Conservation (phyloP, 1,140 invertebrate species). For the Bactericera cockerelli region DNA sequence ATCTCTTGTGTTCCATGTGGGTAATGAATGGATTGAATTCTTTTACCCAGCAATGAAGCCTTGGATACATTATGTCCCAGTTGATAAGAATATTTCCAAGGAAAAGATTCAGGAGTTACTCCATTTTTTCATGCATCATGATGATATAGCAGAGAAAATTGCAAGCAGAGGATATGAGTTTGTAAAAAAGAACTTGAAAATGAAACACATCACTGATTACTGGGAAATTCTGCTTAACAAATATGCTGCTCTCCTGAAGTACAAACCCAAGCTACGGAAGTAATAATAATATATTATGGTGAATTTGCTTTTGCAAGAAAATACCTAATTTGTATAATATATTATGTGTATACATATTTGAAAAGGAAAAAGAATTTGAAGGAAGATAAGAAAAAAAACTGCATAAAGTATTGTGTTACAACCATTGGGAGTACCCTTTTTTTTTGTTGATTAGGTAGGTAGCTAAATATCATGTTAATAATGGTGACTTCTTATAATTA, state of each 20-base stretch:
- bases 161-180: conserved; percentile 67
- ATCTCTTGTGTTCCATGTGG: conserved; percentile 91
- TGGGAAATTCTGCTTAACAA: conserved; percentile 65
- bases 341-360: no score
- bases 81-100: conserved; percentile 49
- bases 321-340: no score
- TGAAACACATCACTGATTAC: conserved; percentile 72
- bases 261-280: conserved; percentile 25
- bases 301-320: no score
- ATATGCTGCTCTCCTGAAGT: conserved; percentile 64
- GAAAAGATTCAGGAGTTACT: conserved; percentile 51
- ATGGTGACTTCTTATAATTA: no score
- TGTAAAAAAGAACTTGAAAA: conserved; percentile 65
- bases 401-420: no score
- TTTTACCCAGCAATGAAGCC: conserved; percentile 84
- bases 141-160: conserved; percentile 57
- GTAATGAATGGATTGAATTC: conserved; percentile 89
- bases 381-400: no score
- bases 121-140: conserved; percentile 60
- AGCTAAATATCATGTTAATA: no score
- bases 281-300: no score
- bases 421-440: no score
- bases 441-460: no score
- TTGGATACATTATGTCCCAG: conserved; percentile 91
- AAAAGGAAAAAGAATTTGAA: no score